phyloP scores from a whole-genome alignment of 2,888 invertebrate genomes.

The Lamellibrachia satsuma region DNA sequence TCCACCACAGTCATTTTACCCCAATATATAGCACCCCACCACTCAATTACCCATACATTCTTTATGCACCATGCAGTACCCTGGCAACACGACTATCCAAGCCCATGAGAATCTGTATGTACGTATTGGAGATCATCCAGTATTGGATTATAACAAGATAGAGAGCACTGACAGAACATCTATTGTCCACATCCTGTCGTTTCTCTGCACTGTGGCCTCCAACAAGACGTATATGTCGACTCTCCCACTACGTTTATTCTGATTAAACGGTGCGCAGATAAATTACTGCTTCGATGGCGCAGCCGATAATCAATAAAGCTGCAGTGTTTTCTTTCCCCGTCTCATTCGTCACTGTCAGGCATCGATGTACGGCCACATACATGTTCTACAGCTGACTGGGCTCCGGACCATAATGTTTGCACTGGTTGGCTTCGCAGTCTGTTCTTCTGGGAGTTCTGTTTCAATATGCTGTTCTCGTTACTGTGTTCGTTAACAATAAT shows the following conservation, averaged over 20 bases:
- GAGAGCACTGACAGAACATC: not conserved
- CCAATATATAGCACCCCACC: not conserved
- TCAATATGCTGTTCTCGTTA: not conserved
- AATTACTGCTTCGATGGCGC: not conserved
- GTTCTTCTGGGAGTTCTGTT: not conserved
- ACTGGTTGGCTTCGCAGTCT: not conserved
- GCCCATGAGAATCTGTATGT: not conserved
- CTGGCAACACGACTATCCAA: not conserved
- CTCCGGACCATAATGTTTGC: not conserved
- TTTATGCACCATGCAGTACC: not conserved
- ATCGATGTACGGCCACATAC: not conserved
- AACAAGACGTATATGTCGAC: constrained; percentile 7
- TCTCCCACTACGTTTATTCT: not conserved
- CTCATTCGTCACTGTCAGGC: not conserved
- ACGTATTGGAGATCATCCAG: not conserved
- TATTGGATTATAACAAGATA: not conserved
- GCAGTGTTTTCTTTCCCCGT: not conserved
- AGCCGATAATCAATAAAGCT: constrained; percentile 1
- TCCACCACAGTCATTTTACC: not conserved
- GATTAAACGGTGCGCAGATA: not conserved
- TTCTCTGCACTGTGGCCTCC: not conserved
- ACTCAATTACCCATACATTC: not conserved
- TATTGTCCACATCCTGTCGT: not conserved
- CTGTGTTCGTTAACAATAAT: not conserved
- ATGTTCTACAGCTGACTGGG: not conserved